phyloP scores from a whole-genome alignment of 2,797 vertebrate genomes.

The Eremophila alpestris region DNA sequence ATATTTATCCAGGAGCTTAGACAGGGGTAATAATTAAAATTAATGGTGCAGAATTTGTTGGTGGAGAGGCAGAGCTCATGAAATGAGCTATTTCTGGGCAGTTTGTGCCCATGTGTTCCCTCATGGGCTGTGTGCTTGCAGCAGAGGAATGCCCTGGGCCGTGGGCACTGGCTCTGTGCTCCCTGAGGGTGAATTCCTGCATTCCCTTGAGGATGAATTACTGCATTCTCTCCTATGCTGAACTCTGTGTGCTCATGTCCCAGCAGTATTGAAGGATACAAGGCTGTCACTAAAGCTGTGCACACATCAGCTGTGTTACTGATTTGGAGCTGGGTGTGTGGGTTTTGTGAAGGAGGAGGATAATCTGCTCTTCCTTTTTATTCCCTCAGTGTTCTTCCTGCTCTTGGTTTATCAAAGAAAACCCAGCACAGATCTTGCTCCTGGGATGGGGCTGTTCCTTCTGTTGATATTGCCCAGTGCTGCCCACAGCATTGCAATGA shows the following conservation, averaged over 20 bases:
- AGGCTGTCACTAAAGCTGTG: neutral
- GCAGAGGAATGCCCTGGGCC: neutral
- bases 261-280: neutral
- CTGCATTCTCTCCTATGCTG: neutral
- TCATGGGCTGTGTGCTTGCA: neutral
- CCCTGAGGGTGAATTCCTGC: neutral
- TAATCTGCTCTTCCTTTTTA: conserved; percentile 22
- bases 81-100: neutral
- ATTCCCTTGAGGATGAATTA: neutral
- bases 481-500: neutral
- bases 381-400: neutral
- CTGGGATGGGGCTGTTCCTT: neutral
- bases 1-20: neutral
- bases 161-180: neutral
- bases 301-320: neutral
- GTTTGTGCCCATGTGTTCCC: neutral
- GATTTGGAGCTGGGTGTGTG: conserved; percentile 27
- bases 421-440: neutral
- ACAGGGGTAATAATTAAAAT: neutral
- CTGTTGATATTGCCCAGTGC: neutral
- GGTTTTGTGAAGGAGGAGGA: conserved; percentile 52
- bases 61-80: neutral
- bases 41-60: neutral
- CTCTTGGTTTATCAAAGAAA: neutral
- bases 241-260: neutral